A percentile compares a stretch with the other conserved stretches of the same genome.
phyloP scores from a whole-genome alignment of 1,140 invertebrate genomes.

The Drosophila carrolli region DNA sequence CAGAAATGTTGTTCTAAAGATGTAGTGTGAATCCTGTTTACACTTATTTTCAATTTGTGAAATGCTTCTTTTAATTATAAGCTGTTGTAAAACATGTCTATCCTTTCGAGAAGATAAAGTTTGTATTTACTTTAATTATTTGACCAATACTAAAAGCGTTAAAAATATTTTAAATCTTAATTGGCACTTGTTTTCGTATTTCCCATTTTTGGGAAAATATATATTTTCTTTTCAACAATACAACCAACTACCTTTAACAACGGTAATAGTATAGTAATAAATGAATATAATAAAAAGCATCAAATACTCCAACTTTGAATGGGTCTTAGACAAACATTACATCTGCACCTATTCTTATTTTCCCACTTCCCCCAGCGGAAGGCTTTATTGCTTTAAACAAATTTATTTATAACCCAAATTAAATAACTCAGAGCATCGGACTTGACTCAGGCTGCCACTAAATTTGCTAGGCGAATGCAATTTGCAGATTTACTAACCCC shows the following conservation, averaged over 20 bases:
- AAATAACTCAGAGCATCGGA: slow-evolving; percentile 69
- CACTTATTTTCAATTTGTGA: not conserved
- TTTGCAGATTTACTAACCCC: slow-evolving; percentile 65
- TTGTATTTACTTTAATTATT: not conserved
- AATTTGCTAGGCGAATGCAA: slow-evolving; percentile 66
- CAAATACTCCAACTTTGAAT: not conserved
- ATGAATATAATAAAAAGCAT: not conserved
- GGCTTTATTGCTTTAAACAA: slow-evolving; percentile 76
- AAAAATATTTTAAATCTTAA: too few species aligned
- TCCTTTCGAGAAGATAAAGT: too few species aligned
- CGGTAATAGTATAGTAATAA: too few species aligned
- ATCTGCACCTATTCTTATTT: not conserved
- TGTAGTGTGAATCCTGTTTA: not conserved
- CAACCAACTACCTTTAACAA: too few species aligned
- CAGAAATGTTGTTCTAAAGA: not conserved
- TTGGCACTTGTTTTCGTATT: too few species aligned
- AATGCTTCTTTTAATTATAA: not conserved
- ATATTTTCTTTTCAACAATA: too few species aligned
- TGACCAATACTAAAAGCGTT: too few species aligned
- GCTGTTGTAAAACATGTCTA: not conserved
- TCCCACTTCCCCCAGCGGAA: slow-evolving; percentile 6
- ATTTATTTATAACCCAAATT: slow-evolving; percentile 82
- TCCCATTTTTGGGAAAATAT: too few species aligned
- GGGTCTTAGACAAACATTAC: slow-evolving; percentile 6
- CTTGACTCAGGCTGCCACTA: slow-evolving; percentile 57